Percentiles rank a stretch among this genome's conserved stretches.
These are phyloP conservation scores for Sebastiscus tertius DNA, from an alignment of 2,797 vertebrate species.

Conservation along the genomic window DNA sequence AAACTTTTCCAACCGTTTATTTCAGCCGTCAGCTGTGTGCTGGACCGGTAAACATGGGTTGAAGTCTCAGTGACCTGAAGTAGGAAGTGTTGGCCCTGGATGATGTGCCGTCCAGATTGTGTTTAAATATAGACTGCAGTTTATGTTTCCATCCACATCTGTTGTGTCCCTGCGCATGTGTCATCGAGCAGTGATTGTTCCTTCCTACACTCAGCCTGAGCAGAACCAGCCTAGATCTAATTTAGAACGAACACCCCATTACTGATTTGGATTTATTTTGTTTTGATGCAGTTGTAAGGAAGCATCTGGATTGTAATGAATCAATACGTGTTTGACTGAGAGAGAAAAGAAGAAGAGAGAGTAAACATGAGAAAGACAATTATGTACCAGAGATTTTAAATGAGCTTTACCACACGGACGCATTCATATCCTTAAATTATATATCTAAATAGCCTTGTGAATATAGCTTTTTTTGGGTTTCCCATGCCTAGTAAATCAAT, in stretches of 20 bases:
- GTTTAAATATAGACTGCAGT: slow-evolving; percentile 61
- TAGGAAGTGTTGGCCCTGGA: slow-evolving; percentile 32
- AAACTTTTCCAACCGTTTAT: slow-evolving; percentile 2
- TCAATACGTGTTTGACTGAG: neutral
- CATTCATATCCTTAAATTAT: neutral
- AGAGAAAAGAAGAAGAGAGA: neutral
- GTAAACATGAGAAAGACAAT: neutral
- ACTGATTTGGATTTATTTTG: neutral
- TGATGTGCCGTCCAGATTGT: slow-evolving; percentile 33
- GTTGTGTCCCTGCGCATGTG: slow-evolving; percentile 24
- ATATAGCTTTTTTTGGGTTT: neutral
- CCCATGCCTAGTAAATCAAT: neutral
- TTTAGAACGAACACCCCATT: neutral
- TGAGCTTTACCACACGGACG: neutral
- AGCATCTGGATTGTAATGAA: neutral
- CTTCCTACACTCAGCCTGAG: neutral
- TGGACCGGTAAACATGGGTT: slow-evolving; percentile 4
- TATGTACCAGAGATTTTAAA: neutral
- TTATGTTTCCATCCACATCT: slow-evolving; percentile 55
- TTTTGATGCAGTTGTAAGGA: neutral
- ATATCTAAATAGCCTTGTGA: neutral
- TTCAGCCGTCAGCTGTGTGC: slow-evolving; percentile 11
- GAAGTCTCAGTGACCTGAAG: slow-evolving; percentile 34
- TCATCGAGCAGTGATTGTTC: slow-evolving; percentile 34
- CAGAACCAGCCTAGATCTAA: neutral